Evolutionary conservation across 2,888 invertebrate species (phyloP), one percentile per base, ranked within the genome.

Genomic region (Ophioninae sp.): DNA sequence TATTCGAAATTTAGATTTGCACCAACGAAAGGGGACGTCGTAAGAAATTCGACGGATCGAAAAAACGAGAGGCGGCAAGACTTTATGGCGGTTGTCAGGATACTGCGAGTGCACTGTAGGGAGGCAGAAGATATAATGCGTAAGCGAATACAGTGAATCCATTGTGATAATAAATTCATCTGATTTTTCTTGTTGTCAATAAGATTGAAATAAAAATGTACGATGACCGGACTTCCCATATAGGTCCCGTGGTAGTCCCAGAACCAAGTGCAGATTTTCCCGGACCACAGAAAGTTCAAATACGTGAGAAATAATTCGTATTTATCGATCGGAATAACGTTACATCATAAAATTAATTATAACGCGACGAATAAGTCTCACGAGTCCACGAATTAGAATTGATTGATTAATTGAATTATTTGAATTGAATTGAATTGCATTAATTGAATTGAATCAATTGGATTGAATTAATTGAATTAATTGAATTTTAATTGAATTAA

Each of bases 41-140:
- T 13, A 37, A 2, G 76, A 37, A 41, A 83, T 39, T 63, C 67
- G 6, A 17, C 17, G 7, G 64, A 69, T 22, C 20, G 30, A 59
- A 69, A 67, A 6, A 44, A 9, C 39, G 73, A 59, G 9, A 44
- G 58, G 30, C 81, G 61, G 44, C 77, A 83, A 22, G 87, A 90
- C 63, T 87, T 89, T 74, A 86, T 88, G 84, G 88, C 86, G 6
- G 87, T 88, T n/a, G 51, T 90, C 3, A 85, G 87, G 78, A 88
- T 90, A 56, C 75, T 87, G 17, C 86, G 87, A 75, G 82, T 90
- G 20, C 86, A 88, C 56, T 85, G 84, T n/a, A 86, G 79, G 6
- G 89, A 90, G 73, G 81, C 86, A 5, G 81, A 87, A 74, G 83
- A 87, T 23, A 82, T 88, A 6, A 69, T 85, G 1, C 84, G 89